Base-by-base conservation (phyloP, 53 echinoderm and acorn worm genomes). In the Apostichopus leukothele region DNA sequence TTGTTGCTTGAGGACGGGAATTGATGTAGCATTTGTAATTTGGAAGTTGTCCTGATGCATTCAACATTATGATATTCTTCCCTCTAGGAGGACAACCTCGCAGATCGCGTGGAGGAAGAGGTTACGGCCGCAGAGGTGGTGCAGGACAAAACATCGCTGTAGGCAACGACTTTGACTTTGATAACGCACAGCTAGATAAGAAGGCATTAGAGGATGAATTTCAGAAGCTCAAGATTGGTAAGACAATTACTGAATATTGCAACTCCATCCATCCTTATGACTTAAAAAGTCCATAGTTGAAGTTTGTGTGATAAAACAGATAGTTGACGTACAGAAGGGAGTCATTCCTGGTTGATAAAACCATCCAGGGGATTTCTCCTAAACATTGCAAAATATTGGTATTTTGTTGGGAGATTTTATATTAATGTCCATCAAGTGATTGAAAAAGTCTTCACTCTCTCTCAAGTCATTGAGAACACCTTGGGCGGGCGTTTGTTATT, bases 221-320 rank as follows among this genome's bases (percentile, higher is more conserved):
- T 75, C 94, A 95, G 74, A 98, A 98, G 76, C 85, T 98, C 79
- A 98, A 98, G 79, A 84, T 98, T n/a, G 95, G 95, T 93, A 90
- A 87, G 91, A 18, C 10, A 10, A 57, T 57, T 57, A 57, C n/a
- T n/a, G 68, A 67, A 67, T n/a, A 67, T 13, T 67, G 68, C 68
- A 67, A 67, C 39, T 67, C 13, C n/a, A 67, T 67, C 68, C n/a
- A 13, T 67, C 68, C 14, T 67, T 67, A 13, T 16, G 1, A 39
- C 39, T 39, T 39, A 39, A 39, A 27, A 0, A 39, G 39, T 39
- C 39, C 39, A 39, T 39, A 39, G 39, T 39, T 39, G 39, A 39
- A 39, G 39, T 39, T 0, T 39, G 39, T 39, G 39, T 39, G 39
- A 39, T 39, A 3, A 39, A 39, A 39, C 39, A 39, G 39, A 39